Percentiles rank a stretch among this genome's conserved stretches.
Evolutionary conservation across 1,140 invertebrate genomes (phyloP).

Genomic region (Caenorhabditis tropicalis): DNA sequence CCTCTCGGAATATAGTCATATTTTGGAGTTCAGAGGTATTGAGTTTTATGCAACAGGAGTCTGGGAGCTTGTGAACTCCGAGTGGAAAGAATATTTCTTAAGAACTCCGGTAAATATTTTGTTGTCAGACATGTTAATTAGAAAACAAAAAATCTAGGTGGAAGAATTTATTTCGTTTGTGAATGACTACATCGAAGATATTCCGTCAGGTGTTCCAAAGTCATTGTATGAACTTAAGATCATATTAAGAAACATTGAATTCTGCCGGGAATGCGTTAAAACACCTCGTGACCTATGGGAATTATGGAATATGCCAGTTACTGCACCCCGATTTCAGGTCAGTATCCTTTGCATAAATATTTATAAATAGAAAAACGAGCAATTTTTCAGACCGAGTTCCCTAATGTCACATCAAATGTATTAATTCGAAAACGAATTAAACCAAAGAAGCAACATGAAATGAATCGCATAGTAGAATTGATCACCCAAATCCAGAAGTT

Average conservation of each 20-base stretch:
- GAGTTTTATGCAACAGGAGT: not conserved
- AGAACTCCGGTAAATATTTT: too few relatives aligned
- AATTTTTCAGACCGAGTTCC: not conserved
- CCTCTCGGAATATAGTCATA: not conserved
- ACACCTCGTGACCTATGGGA: not conserved
- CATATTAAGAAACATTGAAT: not conserved
- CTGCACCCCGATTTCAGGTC: not conserved
- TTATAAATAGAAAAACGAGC: too few relatives aligned
- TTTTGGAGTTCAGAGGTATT: not conserved
- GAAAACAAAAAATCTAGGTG: not conserved
- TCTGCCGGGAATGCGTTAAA: not conserved
- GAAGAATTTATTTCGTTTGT: not conserved
- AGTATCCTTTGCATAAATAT: not conserved
- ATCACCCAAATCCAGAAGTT: constrained; percentile 16
- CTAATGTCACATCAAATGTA: not conserved
- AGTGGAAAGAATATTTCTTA: not conserved
- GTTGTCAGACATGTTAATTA: too few relatives aligned
- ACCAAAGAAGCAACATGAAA: constrained; percentile 65
- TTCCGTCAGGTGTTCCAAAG: not conserved
- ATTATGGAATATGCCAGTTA: not conserved
- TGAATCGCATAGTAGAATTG: constrained; percentile 55
- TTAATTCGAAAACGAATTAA: constrained; percentile 58
- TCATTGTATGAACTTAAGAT: not conserved
- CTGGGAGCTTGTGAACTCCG: not conserved
- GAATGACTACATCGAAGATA: not conserved